Base-by-base conservation (phyloP, 2,888 invertebrate species). In the Chrysomela aeneicollis region DNA sequence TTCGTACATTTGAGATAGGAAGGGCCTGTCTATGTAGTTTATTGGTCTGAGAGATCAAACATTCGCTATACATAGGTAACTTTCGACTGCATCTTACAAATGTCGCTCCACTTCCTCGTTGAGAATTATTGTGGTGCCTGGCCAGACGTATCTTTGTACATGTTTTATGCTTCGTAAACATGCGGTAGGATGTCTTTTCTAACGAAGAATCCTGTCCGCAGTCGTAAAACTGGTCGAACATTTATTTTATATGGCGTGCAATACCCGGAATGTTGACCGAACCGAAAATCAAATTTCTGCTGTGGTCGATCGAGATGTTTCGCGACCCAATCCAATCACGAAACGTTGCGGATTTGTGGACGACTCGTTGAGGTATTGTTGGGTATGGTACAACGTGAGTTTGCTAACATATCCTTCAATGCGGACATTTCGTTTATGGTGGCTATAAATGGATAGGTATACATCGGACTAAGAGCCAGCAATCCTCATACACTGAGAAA, bases 231-330 rank as follows among this genome's bases (percentile, higher is more conserved):
- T 37, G 46, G 42, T 57, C 18, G 17, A 57, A 57, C 47, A 46
- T 26, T 15, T n/a, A 47, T 57, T 57, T 57, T 57, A 57, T 57
- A 26, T 46, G 12, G 6, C 17, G 1, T 15, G 46, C 12, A 30
- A 22, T 47, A 37, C 47, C 21, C 46, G 32, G 5, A 21, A 64
- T 64, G 60, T 60, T 64, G 64, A 57, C 64, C 61, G 18, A 60
- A 55, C 51, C 50, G 21, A 51, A 52, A 30, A 64, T 61, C 57
- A 32, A 51, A 59, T 61, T 57, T 32, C 49, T 49, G 55, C 35
- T 15, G 32, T 52, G 50, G 57, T 42, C 46, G 21, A 15, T 30
- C 53, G 53, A 65, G 58, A 58, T 57, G 49, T 49, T 37, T 30
- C 61, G 26, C 30, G 35, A 57, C 57, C 42, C 52, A 60, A 60